Evolutionary conservation across 1,140 invertebrate genomes (phyloP).

Genomic region (Laupala kohalensis): DNA sequence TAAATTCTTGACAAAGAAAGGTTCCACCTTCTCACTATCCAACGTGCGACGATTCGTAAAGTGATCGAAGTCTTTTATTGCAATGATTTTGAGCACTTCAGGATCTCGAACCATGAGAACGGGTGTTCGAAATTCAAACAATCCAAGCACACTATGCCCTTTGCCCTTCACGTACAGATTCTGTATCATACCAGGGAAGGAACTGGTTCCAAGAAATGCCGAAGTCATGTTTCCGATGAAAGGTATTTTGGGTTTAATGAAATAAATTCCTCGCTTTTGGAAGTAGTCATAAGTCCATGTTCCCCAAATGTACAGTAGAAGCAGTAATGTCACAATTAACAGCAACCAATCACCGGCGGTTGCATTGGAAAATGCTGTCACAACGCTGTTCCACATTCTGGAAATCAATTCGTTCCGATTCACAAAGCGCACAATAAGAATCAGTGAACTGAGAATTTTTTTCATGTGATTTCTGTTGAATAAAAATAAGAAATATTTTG

Average conservation of each 20-base stretch:
- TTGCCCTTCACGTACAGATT: conserved; percentile 1
- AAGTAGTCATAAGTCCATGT: conserved; percentile 32
- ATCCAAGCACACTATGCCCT: background rate
- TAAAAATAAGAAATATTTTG: no score
- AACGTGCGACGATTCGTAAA: conserved; percentile 31
- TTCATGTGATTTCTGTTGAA: no score
- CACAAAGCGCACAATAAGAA: no score
- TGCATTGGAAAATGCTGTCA: no score
- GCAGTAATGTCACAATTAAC: background rate
- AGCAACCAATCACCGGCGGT: background rate
- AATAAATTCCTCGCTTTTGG: conserved; percentile 28
- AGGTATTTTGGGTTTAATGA: conserved; percentile 28
- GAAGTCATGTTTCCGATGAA: conserved; percentile 30
- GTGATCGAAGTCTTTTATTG: conserved; percentile 31
- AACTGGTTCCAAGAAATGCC: conserved; percentile 1
- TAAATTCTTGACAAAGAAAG: background rate
- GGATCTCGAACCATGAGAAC: conserved; percentile 23
- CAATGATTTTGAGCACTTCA: conserved; percentile 21
- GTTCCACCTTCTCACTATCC: background rate
- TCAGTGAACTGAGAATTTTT: no score
- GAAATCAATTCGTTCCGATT: no score
- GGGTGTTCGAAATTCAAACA: conserved; percentile 20
- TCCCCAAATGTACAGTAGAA: background rate
- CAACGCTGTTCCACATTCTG: no score
- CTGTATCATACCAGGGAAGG: background rate